Conservation (phyloP, 2,797 vertebrate genomes). For the Xenopus petersii region DNA sequence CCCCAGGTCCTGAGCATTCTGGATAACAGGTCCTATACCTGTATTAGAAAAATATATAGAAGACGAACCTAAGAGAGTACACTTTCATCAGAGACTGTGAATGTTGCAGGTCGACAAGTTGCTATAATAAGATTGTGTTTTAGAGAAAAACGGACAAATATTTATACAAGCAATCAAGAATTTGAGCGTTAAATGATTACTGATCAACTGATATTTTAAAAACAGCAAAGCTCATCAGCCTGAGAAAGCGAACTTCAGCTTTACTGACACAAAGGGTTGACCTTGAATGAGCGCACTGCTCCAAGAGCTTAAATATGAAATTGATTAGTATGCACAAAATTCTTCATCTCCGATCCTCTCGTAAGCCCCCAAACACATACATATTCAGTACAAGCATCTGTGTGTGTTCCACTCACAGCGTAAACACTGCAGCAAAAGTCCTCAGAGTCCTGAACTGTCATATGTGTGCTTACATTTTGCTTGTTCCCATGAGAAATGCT, state of each 20-base stretch:
- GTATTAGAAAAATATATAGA: no score
- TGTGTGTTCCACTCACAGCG: constrained; percentile 8
- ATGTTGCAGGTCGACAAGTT: no score
- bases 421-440: background rate
- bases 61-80: no score
- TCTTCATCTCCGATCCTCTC: background rate
- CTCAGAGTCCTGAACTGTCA: constrained; percentile 12
- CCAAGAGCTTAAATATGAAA: constrained; percentile 1
- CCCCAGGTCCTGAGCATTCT: no score
- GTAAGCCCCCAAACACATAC: background rate
- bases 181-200: background rate
- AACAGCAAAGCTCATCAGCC: constrained; percentile 1
- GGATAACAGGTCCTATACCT: no score
- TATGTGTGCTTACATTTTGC: no score
- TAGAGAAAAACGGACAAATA: no score
- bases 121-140: no score
- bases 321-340: constrained; percentile 11
- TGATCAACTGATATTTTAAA: background rate
- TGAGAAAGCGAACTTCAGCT: background rate
- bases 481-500: background rate
- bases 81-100: no score
- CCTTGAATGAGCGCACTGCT: background rate
- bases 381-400: constrained; percentile 33
- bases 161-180: background rate
- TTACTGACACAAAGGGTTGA: background rate